phyloP scores from a whole-genome alignment of 1,140 invertebrate species.

The Zaprionus tsacasi region DNA sequence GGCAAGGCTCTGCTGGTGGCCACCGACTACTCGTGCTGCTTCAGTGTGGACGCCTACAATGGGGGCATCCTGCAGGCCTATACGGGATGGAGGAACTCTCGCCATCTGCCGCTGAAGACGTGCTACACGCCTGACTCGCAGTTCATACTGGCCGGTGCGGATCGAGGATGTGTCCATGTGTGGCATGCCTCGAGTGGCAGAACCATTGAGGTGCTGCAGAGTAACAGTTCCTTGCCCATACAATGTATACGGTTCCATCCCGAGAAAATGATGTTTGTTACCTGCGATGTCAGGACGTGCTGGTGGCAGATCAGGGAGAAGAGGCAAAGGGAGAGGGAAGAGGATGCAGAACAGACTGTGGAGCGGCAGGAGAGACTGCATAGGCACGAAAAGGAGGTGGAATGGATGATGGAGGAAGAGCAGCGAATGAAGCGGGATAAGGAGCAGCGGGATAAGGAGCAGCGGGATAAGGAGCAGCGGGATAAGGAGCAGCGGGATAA shows the following conservation, averaged over 20 bases:
- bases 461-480: not conserved
- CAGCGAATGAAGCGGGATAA: not conserved
- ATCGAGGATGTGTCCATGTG: constrained; percentile 45
- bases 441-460: not conserved
- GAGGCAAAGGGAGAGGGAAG: constrained; percentile 15
- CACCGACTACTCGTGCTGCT: constrained; percentile 52
- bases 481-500: no score
- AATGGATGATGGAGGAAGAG: not conserved
- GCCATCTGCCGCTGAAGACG: constrained; percentile 26
- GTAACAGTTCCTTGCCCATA: constrained; percentile 31
- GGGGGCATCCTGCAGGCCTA: constrained; percentile 37
- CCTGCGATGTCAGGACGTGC: constrained; percentile 30
- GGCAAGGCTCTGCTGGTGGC: constrained; percentile 42
- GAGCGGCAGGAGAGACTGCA: not conserved
- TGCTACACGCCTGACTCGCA: constrained; percentile 57
- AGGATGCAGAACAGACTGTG: constrained; percentile 14
- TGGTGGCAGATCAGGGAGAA: constrained; percentile 52
- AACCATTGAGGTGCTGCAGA: constrained; percentile 25
- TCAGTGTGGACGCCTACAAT: constrained; percentile 46
- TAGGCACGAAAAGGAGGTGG: not conserved
- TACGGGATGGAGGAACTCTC: constrained; percentile 25
- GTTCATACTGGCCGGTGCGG: constrained; percentile 45
- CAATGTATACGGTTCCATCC: constrained; percentile 53
- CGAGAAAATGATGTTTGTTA: constrained; percentile 50
- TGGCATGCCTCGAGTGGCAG: constrained; percentile 46